These are phyloP conservation scores for Nephrotoma guestfalica DNA, from an alignment of 2,888 invertebrate species.

Conservation along the genomic window DNA sequence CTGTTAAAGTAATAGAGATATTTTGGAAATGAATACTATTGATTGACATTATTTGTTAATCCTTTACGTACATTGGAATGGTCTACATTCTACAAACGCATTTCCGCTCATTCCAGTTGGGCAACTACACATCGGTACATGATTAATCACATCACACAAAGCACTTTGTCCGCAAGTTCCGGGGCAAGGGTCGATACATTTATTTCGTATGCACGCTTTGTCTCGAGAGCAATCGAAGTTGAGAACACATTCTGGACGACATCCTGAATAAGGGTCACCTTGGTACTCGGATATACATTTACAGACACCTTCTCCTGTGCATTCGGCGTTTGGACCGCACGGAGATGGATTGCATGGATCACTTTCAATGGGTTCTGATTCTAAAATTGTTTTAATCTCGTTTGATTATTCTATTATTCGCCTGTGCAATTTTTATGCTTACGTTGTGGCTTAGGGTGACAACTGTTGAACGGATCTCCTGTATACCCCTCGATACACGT, in stretches of 20 bases:
- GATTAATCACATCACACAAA: constrained; percentile 56
- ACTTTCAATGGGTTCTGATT: constrained; percentile 15
- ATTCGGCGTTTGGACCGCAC: constrained; percentile 50
- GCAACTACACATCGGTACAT: constrained; percentile 54
- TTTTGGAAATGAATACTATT: not conserved
- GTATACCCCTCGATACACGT: constrained; percentile 43
- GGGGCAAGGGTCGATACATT: constrained; percentile 57
- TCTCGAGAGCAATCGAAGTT: constrained; percentile 52
- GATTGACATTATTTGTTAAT: not conserved
- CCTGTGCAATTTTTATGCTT: constrained; percentile 14
- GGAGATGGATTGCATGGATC: constrained; percentile 48
- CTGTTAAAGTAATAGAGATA: not conserved
- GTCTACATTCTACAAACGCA: constrained; percentile 48
- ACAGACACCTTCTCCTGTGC: constrained; percentile 46
- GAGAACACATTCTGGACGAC: constrained; percentile 55
- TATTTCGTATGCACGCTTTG: constrained; percentile 53
- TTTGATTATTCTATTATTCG: not conserved
- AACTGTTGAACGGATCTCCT: constrained; percentile 40
- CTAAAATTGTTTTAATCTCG: not conserved
- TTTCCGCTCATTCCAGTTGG: constrained; percentile 47
- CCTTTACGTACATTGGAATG: constrained; percentile 37
- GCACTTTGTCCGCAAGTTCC: constrained; percentile 58
- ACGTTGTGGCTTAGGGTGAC: constrained; percentile 27
- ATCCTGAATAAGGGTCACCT: constrained; percentile 53
- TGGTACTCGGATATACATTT: constrained; percentile 48